Base-by-base conservation (phyloP, 2,113 vertebrate species). In the Struthidea cinerea region DNA sequence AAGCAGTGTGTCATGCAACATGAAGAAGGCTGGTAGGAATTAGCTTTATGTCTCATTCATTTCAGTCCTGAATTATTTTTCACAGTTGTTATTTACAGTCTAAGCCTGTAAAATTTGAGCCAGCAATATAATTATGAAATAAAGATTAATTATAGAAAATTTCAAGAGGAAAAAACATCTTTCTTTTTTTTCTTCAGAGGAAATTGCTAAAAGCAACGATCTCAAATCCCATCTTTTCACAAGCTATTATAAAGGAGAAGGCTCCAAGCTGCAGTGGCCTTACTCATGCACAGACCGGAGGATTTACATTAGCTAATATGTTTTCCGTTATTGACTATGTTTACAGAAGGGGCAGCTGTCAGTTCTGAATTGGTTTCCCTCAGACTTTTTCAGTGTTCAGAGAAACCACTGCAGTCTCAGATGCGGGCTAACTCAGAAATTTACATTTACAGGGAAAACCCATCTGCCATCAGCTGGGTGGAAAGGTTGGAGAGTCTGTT, bases 81-180 rank as follows among this genome's bases (percentile, higher is more conserved):
- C 89, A 75, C 63, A 93, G 88, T 95, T 91, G 78, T 77, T 95
- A 95, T 96, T 96, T 96, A 91, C 93, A 94, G 55, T 96, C 47
- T 93, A 94, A 96, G 87, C 24, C 50, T 93, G 68, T 90, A 94
- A 91, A 92, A 93, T 71, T 90, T 95, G 68, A 94, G 60, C 92
- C 90, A 92, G 92, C 85, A 84, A 96, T 88, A 70, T 94, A 95
- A 96, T 97, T 97, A 96, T 95, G 75, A 91, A 63, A 94, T 94
- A 93, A 96, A 93, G 87, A 94, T 90, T 92, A 94, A 96, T 95
- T 95, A 96, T 35, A 94, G 79, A 93, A 95, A 74, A 93, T 86
- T 67, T 94, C 35, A 89, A 86, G 93, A 90, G 37, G 57, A 89
- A 89, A 94, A 93, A 89, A 8, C 46, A 46, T 83, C 33, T 89